phyloP scores from a whole-genome alignment of 2,797 vertebrate genomes.

The Esox lucius region DNA sequence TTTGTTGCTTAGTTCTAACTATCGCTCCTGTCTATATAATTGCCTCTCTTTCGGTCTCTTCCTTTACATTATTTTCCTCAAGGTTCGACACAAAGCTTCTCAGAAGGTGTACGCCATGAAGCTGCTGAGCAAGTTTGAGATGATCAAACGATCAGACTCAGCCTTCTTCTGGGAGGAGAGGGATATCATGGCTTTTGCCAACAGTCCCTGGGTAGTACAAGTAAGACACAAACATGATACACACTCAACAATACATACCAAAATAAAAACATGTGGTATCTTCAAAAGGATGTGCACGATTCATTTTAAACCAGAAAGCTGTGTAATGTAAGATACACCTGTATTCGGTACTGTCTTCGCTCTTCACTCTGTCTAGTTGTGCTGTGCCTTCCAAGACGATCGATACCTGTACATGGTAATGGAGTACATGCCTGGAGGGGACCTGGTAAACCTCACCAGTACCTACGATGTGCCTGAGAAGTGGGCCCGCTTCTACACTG shows the following conservation, averaged over 20 bases:
- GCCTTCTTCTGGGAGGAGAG: slow-evolving; percentile 99
- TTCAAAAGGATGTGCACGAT: background rate
- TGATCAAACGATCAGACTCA: slow-evolving; percentile 99
- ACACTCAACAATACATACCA: background rate
- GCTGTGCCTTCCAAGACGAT: slow-evolving; percentile 98
- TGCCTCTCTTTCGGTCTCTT: background rate
- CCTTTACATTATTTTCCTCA: slow-evolving; percentile 26
- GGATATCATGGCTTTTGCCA: slow-evolving; percentile 98
- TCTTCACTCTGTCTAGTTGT: slow-evolving; percentile 76
- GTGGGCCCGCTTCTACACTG: slow-evolving; percentile 98
- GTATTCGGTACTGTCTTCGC: background rate
- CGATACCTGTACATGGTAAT: slow-evolving; percentile 98
- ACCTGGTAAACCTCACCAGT: slow-evolving; percentile 98
- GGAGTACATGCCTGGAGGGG: slow-evolving; percentile 99
- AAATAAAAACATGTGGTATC: background rate
- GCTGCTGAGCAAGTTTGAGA: slow-evolving; percentile 98
- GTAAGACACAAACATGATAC: slow-evolving; percentile 64
- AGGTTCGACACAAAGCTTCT: slow-evolving; percentile 95
- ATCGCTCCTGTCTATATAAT: background rate
- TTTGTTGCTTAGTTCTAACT: background rate
- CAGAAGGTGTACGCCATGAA: slow-evolving; percentile 99
- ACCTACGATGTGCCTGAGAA: slow-evolving; percentile 98
- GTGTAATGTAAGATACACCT: background rate
- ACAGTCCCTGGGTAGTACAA: slow-evolving; percentile 98
- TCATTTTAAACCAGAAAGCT: background rate